phyloP scores from a whole-genome alignment of 30 jellyfish, hydroid and myxozoan species.

The Rhopilema esculentum region DNA sequence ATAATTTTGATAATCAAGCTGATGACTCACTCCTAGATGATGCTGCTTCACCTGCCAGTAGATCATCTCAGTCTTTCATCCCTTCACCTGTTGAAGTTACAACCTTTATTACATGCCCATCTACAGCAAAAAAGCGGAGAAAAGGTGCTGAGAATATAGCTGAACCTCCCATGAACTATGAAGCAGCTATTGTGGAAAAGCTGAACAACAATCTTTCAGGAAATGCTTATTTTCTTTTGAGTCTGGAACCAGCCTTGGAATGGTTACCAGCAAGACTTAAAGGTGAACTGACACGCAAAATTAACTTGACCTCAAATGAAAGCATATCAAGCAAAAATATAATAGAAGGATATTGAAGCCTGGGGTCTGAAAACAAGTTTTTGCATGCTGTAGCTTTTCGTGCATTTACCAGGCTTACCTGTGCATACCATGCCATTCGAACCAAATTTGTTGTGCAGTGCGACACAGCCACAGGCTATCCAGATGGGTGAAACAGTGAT shows the following conservation, averaged over 20 bases:
- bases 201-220: not conserved
- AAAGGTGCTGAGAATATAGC: not conserved
- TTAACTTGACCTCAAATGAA: too few relatives aligned
- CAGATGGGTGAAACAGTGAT: slow-evolving; percentile 11
- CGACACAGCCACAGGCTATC: slow-evolving; percentile 8
- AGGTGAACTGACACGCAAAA: too few relatives aligned
- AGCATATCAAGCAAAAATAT: not conserved
- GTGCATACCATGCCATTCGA: slow-evolving; percentile 44
- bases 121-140: not conserved
- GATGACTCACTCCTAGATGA: too few relatives aligned
- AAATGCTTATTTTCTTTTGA: not conserved
- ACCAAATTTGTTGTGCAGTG: slow-evolving; percentile 1
- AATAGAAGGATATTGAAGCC: not conserved
- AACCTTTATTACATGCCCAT: not conserved
- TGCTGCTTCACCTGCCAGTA: too few relatives aligned
- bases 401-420: slow-evolving; percentile 28
- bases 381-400: slow-evolving; percentile 19
- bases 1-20: too few relatives aligned
- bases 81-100: not conserved
- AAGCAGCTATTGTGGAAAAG: not conserved
- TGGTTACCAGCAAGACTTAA: not conserved
- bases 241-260: not conserved
- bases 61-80: not conserved
- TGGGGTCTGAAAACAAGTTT: slow-evolving; percentile 17
- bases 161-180: not conserved